These are phyloP conservation scores for Cataglyphis altisquamis DNA, from an alignment of 2,888 invertebrate species.

Conservation along the genomic window DNA sequence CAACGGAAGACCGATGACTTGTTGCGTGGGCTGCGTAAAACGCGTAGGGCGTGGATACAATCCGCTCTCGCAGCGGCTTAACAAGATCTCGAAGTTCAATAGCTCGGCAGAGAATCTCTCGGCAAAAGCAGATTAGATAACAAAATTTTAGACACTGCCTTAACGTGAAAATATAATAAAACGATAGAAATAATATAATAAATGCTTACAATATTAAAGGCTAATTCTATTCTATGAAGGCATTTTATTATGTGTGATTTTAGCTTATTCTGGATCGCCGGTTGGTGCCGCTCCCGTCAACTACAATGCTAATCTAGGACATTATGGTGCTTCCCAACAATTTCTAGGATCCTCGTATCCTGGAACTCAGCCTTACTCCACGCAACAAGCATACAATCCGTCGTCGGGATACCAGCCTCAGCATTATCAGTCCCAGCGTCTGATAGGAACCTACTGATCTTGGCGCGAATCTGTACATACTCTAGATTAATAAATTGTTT, in stretches of 20 bases:
- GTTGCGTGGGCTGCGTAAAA: conserved; percentile 19
- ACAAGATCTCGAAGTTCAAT: neutral
- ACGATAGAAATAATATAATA: neutral
- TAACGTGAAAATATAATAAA: neutral
- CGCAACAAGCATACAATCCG: conserved; percentile 73
- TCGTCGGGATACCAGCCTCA: conserved; percentile 78
- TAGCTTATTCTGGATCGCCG: conserved; percentile 73
- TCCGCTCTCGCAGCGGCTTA: neutral
- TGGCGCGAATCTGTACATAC: conserved; percentile 82
- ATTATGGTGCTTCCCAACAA: conserved; percentile 68
- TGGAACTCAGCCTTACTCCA: conserved; percentile 56
- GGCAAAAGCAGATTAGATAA: neutral
- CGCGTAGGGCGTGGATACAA: neutral
- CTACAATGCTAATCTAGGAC: conserved; percentile 68
- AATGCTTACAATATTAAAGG: neutral
- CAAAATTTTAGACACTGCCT: neutral
- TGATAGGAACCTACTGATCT: conserved; percentile 76
- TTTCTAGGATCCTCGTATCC: conserved; percentile 65
- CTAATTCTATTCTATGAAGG: neutral
- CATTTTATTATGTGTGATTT: conserved; percentile 39
- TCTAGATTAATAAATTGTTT: conserved; percentile 85
- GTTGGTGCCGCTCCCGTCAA: conserved; percentile 64
- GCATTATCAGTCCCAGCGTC: conserved; percentile 80
- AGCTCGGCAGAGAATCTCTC: neutral
- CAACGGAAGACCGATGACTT: neutral